Evolutionary conservation across 2,113 vertebrate species (phyloP).

Genomic region (Falcunculus frontatus): DNA sequence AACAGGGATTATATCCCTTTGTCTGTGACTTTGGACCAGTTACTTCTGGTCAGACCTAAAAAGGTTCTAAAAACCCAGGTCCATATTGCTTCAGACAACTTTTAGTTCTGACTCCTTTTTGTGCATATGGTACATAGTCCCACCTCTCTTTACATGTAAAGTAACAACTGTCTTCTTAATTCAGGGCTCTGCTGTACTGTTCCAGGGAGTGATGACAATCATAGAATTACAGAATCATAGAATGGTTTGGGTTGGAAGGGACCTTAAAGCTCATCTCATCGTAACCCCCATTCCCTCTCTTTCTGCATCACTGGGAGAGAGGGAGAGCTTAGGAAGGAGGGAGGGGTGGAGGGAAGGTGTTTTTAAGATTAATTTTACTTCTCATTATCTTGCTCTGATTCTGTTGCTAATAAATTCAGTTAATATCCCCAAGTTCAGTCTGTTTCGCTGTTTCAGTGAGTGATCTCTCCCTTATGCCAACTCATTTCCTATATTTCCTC

Average conservation of each 20-base stretch:
- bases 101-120: background rate
- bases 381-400: background rate
- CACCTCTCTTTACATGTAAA: background rate
- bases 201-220: background rate
- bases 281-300: background rate
- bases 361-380: background rate
- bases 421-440: background rate
- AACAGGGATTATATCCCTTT: background rate
- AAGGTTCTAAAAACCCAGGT: background rate
- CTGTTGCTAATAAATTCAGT: background rate
- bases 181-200: background rate
- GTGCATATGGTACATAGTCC: background rate
- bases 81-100: background rate
- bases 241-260: background rate
- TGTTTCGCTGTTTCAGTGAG: background rate
- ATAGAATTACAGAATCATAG: background rate
- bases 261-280: background rate
- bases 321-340: background rate
- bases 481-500: background rate
- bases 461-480: background rate
- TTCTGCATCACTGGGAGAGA: background rate
- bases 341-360: background rate
- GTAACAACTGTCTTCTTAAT: background rate
- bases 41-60: background rate
- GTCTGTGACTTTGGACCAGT: background rate